These are phyloP conservation scores for Siderastrea radians DNA, from an alignment of 92 coral and sea anemone species.

Conservation along the genomic window DNA sequence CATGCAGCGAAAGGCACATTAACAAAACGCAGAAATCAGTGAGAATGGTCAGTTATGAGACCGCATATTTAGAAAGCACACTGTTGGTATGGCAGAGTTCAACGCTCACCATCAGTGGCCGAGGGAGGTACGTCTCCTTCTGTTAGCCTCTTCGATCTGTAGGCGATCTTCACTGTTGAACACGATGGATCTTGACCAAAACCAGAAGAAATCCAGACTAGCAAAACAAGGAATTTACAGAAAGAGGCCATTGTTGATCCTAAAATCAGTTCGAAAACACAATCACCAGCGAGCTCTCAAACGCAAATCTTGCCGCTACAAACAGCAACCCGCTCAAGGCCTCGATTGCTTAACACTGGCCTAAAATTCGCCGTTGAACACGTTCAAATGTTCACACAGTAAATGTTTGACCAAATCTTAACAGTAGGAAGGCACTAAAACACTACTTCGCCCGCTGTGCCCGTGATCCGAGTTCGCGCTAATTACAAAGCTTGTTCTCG, in stretches of 20 bases:
- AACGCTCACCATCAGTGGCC: slow-evolving; percentile 65
- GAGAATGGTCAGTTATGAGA: slow-evolving; percentile 17
- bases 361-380: slow-evolving; percentile 21
- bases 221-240: slow-evolving; percentile 42
- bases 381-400: slow-evolving; percentile 8
- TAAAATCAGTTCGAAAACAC: slow-evolving; percentile 23
- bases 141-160: slow-evolving; percentile 61
- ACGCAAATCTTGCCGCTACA: slow-evolving; percentile 20
- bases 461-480: slow-evolving; percentile 61
- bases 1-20: slow-evolving; percentile 34
- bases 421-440: slow-evolving; percentile 81
- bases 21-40: slow-evolving; percentile 23
- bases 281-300: slow-evolving; percentile 5
- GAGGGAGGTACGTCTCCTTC: slow-evolving; percentile 70
- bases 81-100: slow-evolving; percentile 13
- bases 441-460: slow-evolving; percentile 76
- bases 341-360: neutral
- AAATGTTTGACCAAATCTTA: slow-evolving; percentile 80
- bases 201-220: slow-evolving; percentile 35
- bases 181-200: slow-evolving; percentile 63
- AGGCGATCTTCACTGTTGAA: slow-evolving; percentile 65
- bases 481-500: slow-evolving; percentile 77
- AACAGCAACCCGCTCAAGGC: slow-evolving; percentile 9
- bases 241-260: slow-evolving; percentile 67
- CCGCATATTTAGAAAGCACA: slow-evolving; percentile 46